Base-by-base conservation (phyloP, 2,888 invertebrate genomes). In the Andrena marginata region DNA sequence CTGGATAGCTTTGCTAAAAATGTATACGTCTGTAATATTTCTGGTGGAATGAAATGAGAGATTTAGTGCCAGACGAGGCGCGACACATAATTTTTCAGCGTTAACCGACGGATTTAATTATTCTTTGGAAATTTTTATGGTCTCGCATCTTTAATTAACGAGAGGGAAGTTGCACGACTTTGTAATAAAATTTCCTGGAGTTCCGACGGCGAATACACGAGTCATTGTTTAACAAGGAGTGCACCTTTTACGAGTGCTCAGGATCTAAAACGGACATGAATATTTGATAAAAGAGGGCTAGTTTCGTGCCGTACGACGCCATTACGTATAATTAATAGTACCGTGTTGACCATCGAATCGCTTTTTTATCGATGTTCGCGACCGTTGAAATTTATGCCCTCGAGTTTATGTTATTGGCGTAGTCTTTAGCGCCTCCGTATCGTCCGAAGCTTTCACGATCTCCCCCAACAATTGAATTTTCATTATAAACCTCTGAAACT, bases 291-390 rank as follows among this genome's bases (percentile, higher is more conserved):
- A 81, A 71, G 23, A 20, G 6, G 62, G 42, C 56, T 49, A 70
- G 78, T 64, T 56, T 48, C 67, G 13, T 42, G 33, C 31, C 33
- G 29, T 4, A 26, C 65, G 60, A 16, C 33, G 56, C 26, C 60
- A 33, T 82, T 67, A 54, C 33, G 60, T 29, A 62, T 79, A 83
- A 87, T 81, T 81, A 81, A 71, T 82, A 79, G 79, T 77, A 59
- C 62, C 76, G 59, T 64, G 71, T 60, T n/a, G 31, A 68, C 59
- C 35, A 68, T 77, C 71, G 64, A 86, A 85, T 60, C 33, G 65
- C 49, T 33, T 51, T 71, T 80, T 81, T 67, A 77, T 76, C 70
- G 75, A 64, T 59, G 20, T 51, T 8, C 23, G 6, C 26, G 54
- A 16, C 0, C 51, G 26, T 23, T 35, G 48, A 10, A 65, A 69